Evolutionary conservation across 2,797 vertebrate species (phyloP), one percentile per base, ranked within the genome.

Genomic region (Hoplostethus atlanticus): DNA sequence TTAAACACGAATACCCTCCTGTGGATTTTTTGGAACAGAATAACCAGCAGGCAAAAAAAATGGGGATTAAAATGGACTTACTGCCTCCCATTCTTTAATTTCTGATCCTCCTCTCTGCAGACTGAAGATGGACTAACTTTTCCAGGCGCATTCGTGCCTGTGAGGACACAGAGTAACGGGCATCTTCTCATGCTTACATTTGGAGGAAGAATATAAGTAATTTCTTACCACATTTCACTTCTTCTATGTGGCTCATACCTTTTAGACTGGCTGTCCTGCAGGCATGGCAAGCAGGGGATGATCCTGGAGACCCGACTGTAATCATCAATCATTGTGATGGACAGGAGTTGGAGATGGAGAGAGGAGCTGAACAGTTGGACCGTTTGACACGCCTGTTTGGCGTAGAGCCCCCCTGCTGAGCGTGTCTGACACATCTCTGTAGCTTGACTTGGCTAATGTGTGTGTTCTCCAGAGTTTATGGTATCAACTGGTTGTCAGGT

Each of bases 41-140:
- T 76, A 73, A 77, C 65, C 76, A 55, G 47, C 79, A 75, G 80
- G 90, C 81, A 86, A 86, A 79, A 76, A 78, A 21, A 21, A 21
- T 21, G 62, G 80, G 85, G 86, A 89, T 79, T 81, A 72, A 82
- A 64, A 82, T 55, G 78, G 80, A 89, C 66, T 78, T 64, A 42
- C n/a, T 67, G 62, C 52, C 53, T 56, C 16, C 25, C 51, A 6
- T 52, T 70, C 58, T 51, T 79, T 8, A 79, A 21, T 66, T 64
- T 68, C 6, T 15, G 3, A 30, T 36, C 52, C 42, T 57, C 31
- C 5, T 31, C 52, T 68, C 64, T 57, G 71, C 65, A 76, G 57
- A 67, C 11, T 73, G 70, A 86, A 83, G 80, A 80, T 30, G 85
- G 85, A 91, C 81, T 77, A 87, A 90, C 86, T 90, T 91, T 88